These are phyloP conservation scores for Gymnarchus niloticus DNA, from an alignment of 2,113 vertebrate genomes.

Conservation along the genomic window DNA sequence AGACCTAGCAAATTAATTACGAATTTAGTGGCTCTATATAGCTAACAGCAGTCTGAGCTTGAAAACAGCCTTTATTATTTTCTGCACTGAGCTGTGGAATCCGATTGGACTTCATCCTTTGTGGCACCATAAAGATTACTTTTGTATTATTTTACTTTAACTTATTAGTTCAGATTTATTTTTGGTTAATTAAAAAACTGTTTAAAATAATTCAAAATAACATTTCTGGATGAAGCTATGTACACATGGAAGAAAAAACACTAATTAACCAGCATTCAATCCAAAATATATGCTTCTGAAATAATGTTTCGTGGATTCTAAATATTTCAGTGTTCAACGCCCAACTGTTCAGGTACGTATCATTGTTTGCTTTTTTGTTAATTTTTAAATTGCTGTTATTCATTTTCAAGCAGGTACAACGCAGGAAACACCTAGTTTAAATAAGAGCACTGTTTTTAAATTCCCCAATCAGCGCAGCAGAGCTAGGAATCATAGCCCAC, in stretches of 20 bases:
- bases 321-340: background rate
- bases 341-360: background rate
- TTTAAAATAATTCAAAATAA: background rate
- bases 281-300: background rate
- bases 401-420: background rate
- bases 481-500: background rate
- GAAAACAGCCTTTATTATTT: constrained; percentile 34
- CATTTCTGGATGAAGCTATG: background rate
- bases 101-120: constrained; percentile 22
- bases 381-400: too few species aligned
- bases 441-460: background rate
- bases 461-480: constrained; percentile 21
- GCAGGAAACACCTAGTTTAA: background rate
- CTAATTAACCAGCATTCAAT: background rate
- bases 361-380: background rate
- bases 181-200: background rate
- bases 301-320: background rate
- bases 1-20: constrained; percentile 66
- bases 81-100: constrained; percentile 7
- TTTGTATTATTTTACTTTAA: background rate
- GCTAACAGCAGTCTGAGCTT: constrained; percentile 22
- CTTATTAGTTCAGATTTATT: background rate
- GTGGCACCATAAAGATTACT: background rate
- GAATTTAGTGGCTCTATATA: constrained; percentile 54
- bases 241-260: background rate